A percentile compares a stretch with the other conserved stretches of the same genome.
Evolutionary conservation across 2,888 invertebrate genomes (phyloP).

Genomic region (Eristalis intricaria): DNA sequence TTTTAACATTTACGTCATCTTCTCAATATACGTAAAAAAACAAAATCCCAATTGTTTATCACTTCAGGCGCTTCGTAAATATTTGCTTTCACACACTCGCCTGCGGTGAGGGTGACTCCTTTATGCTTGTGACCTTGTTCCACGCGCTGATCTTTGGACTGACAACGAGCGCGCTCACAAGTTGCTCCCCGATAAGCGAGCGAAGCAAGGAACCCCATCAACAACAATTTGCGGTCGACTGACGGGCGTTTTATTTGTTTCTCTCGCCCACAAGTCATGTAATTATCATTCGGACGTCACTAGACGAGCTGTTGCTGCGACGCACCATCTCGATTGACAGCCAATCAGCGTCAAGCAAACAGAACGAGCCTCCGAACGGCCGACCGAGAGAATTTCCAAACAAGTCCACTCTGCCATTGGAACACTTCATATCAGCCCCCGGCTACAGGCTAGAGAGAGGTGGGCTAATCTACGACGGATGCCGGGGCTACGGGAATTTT

Average conservation of each 20-base stretch:
- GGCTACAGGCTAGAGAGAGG: not conserved
- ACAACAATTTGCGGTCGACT: slow-evolving; percentile 39
- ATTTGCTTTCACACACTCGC: slow-evolving; percentile 11
- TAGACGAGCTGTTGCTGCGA: slow-evolving; percentile 12
- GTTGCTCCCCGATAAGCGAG: not conserved
- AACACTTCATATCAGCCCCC: slow-evolving; percentile 30
- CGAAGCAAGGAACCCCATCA: slow-evolving; percentile 12
- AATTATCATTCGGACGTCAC: slow-evolving; percentile 56
- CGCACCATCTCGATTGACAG: slow-evolving; percentile 22
- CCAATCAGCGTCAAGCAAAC: slow-evolving; percentile 44
- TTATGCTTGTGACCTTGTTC: slow-evolving; percentile 49
- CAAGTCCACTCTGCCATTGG: slow-evolving; percentile 3
- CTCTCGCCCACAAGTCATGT: not conserved
- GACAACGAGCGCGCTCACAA: not conserved
- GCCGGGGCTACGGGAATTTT: slow-evolving; percentile 4
- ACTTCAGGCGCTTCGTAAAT: slow-evolving; percentile 28
- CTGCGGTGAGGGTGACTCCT: not conserved
- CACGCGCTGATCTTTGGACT: slow-evolving; percentile 51
- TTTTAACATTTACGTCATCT: not conserved
- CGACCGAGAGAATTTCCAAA: slow-evolving; percentile 6
- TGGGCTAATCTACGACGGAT: not conserved
- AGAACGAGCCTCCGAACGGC: slow-evolving; percentile 53
- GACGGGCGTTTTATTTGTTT: not conserved
- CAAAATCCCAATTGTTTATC: not conserved
- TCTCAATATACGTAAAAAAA: not conserved